Evolutionary conservation across 1,140 invertebrate species (phyloP), one percentile per base, ranked within the genome.

Genomic region (Euglossa dilemma): DNA sequence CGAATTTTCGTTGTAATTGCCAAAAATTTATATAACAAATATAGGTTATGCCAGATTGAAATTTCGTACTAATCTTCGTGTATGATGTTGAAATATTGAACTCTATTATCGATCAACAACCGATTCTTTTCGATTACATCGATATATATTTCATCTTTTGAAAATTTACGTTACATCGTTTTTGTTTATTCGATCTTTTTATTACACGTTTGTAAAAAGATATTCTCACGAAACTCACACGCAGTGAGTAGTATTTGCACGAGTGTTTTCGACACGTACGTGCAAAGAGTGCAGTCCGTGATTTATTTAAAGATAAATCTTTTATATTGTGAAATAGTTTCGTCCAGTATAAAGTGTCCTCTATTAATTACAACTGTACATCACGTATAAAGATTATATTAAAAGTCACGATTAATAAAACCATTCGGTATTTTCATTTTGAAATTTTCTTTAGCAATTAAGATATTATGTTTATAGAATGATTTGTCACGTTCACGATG

Each of bases 21-120:
- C 81, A 83, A 83, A 83, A 78, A 82, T 82, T 82, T 82, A 82
- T 76, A 50, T 76, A 82, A 82, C 80, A 45, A 59, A 43, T 47
- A 20, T 69, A 67, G 8, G 63, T 82, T 76, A 82, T 66, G 80
- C 80, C 80, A 82, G 54, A 82, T 25, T 56, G 63, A 67, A 76
- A 50, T 52, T 76, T 71, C 23, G 18, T 61, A 59, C 52, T 25
- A 69, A 67, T 82, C 25, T 57, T 64, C 47, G 8, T 20, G 2
- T 9, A 45, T 14, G 50, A 56, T 64, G 71, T 75, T 23, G 61
- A 81, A 81, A 81, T 76, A 81, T 75, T 43, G 80, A 81, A 81
- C 52, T 57, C 12, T 57, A 67, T 76, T 69, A 82, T 82, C 73
- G 73, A 81, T 75, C 71, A 56, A 7, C 18, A 45, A 47, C 70